A percentile compares a stretch with the other conserved stretches of the same genome.
phyloP scores from a whole-genome alignment of 2,113 vertebrate species.

The Tringa solitaria region DNA sequence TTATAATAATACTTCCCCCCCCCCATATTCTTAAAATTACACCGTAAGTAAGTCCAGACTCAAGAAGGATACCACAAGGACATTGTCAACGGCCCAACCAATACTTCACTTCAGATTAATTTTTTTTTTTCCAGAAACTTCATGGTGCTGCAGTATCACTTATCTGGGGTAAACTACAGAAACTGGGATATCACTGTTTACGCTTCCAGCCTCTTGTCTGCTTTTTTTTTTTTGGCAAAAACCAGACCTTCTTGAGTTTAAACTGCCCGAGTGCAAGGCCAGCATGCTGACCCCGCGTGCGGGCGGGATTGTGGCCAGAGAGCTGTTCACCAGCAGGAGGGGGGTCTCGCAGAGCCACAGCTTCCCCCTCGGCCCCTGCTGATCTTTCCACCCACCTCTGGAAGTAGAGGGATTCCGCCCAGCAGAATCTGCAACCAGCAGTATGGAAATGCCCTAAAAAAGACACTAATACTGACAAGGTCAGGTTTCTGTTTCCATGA shows the following conservation, averaged over 20 bases:
- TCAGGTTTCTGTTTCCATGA: neutral
- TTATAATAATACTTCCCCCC: neutral
- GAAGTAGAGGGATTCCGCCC: neutral
- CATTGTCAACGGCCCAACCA: neutral
- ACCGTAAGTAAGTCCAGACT: neutral
- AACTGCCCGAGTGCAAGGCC: neutral
- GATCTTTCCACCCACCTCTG: neutral
- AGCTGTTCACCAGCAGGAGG: neutral
- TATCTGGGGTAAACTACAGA: neutral
- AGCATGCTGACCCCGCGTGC: neutral
- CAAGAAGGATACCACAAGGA: neutral
- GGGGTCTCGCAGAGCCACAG: neutral
- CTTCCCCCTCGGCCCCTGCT: neutral
- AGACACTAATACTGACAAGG: neutral
- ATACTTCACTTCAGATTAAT: neutral
- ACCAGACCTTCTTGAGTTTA: neutral
- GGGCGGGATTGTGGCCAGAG: neutral
- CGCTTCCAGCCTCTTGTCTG: neutral
- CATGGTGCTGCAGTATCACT: neutral
- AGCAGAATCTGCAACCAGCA: constrained; percentile 46
- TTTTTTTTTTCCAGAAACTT: neutral
- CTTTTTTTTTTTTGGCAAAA: neutral
- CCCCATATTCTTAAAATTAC: neutral
- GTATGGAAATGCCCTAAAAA: neutral
- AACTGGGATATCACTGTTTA: neutral